Conservation (phyloP, 1,140 invertebrate species). For the Brachionus sp. region DNA sequence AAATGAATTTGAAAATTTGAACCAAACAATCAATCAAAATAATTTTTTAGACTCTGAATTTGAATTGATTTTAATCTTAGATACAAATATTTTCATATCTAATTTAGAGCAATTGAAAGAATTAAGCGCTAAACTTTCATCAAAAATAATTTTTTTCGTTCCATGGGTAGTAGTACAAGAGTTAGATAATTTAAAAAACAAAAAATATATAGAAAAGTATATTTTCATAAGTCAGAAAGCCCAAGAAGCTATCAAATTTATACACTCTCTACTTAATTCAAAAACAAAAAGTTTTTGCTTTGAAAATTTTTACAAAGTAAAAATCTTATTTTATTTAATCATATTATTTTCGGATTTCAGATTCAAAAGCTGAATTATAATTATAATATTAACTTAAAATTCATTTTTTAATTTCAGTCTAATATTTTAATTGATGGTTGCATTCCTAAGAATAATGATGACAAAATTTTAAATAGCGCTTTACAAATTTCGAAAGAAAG, state of each 20-base stretch:
- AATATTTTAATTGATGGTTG: not conserved
- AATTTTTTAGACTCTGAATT: not conserved
- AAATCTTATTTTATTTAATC: not conserved
- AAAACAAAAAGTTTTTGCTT: not conserved
- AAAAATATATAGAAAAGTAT: not conserved
- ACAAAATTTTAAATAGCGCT: not conserved
- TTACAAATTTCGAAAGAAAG: not conserved
- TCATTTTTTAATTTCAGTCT: not conserved
- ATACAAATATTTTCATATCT: slow-evolving; percentile 27
- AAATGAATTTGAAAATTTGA: not conserved
- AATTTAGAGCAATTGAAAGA: slow-evolving; percentile 7
- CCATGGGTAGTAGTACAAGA: slow-evolving; percentile 36
- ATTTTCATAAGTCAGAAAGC: not conserved
- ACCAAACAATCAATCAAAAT: not conserved
- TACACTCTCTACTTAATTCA: not conserved
- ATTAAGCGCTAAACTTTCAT: not conserved
- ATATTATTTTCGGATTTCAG: not conserved
- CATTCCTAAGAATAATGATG: not conserved
- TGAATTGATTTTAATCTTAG: not conserved
- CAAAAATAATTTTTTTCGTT: not conserved
- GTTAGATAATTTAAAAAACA: slow-evolving; percentile 25
- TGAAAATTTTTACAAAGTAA: slow-evolving; percentile 12
- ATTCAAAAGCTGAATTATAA: too few species aligned
- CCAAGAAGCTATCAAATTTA: not conserved
- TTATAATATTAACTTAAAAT: not conserved